Evolutionary conservation across 2,797 vertebrate species (phyloP), one percentile per base, ranked within the genome.

Genomic region (Rhinoraja longicauda): DNA sequence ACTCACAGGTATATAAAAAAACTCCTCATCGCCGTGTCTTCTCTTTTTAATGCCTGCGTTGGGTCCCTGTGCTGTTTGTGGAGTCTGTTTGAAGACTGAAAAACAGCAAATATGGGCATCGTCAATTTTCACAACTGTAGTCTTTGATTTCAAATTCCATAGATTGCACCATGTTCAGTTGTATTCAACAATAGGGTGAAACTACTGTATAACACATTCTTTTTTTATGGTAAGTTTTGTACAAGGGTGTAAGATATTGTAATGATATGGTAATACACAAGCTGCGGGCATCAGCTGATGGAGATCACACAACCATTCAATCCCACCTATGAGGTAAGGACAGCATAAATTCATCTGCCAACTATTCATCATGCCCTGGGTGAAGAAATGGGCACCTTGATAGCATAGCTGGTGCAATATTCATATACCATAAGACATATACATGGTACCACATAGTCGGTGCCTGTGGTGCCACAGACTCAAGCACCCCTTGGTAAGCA

Each of bases 1-100:
- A 96, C 98, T 98, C 96, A 99, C 99, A 0, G 98, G 99, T 93
- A 99, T 97, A 29, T 99, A 99, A 94, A 98, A 99, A 94, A 97
- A 95, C 94, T 99, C 99, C 94, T 99, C 99, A 0, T 99, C 99
- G 62, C 98, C 98, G 0, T 98, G 98, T 29, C 98, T 95, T 93
- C 98, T 95, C 93, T 98, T 99, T 96, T 99, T 99, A 67, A 97
- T 94, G 0, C 96, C 96, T 0, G 97, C 84, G 1, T 97, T 97
- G 93, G 98, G 96, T 0, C 97, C 96, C 0, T 98, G 97, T 94
- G 98, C 97, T 94, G 97, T 96, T 24, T 97, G 96, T 0, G 98
- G 97, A 93, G 97, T 98, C 96, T 99, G 99, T 95, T 99, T 99
- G 96, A 99, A 99, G 0, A 97, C 98, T 99, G 95, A 36, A 78